A percentile compares a stretch with the other conserved stretches of the same genome.
Conservation (phyloP, 2,888 invertebrate genomes). For the Ligdia adustata region DNA sequence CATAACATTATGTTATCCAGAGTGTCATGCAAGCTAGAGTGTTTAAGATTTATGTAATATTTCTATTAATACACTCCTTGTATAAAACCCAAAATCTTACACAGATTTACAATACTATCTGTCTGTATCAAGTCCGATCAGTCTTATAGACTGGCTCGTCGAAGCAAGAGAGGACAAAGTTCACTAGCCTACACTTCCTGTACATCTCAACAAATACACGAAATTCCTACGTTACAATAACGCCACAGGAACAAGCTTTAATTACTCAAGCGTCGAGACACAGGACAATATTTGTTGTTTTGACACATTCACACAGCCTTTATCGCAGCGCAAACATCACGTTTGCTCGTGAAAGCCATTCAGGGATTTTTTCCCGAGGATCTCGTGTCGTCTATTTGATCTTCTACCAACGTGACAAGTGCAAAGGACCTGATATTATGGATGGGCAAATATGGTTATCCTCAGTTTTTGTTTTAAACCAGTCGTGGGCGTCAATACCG, state of each 20-base stretch:
- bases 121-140: too few species aligned
- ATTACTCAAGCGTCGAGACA: slow-evolving; percentile 58
- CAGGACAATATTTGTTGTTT: slow-evolving; percentile 81
- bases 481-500: slow-evolving; percentile 56
- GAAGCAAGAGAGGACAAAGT: slow-evolving; percentile 19
- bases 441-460: slow-evolving; percentile 70
- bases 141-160: slow-evolving; percentile 10
- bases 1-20: too few species aligned
- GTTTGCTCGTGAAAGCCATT: slow-evolving; percentile 79
- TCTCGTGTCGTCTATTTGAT: slow-evolving; percentile 69
- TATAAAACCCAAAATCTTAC: too few species aligned
- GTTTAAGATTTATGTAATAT: too few species aligned
- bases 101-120: too few species aligned
- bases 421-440: slow-evolving; percentile 73
- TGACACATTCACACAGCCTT: slow-evolving; percentile 83
- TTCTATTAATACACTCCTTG: too few species aligned
- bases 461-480: slow-evolving; percentile 63
- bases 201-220: slow-evolving; percentile 31
- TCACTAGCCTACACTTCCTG: slow-evolving; percentile 29
- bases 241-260: slow-evolving; percentile 49
- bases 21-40: too few species aligned
- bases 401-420: slow-evolving; percentile 80
- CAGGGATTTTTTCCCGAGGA: slow-evolving; percentile 70
- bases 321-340: slow-evolving; percentile 78
- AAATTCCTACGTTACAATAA: slow-evolving; percentile 33